Evolutionary conservation across 2,113 vertebrate genomes (phyloP), one percentile per base, ranked within the genome.

Genomic region (Nibea albiflora): DNA sequence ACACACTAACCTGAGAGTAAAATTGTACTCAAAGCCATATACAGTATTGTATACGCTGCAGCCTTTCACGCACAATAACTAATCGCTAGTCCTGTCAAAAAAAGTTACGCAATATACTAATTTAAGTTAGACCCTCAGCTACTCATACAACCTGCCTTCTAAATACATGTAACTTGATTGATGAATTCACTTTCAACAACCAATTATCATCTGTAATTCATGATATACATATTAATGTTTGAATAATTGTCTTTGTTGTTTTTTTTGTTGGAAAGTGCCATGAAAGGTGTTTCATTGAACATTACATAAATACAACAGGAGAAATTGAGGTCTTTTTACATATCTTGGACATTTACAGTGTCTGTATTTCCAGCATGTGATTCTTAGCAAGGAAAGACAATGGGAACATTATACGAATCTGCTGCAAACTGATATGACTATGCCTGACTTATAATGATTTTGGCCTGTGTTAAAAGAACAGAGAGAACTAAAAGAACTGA

Each of bases 1-100:
- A 91, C 87, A 92, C 77, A 92, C 87, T 89, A 93, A 92, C 94
- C 93, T 95, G 93, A 94, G 90, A 89, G 88, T 85, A 94, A 90
- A 89, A 88, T 69, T 81, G 71, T 90, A 88, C 85, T 88, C 90
- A 85, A 86, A 70, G 89, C 84, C 84, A 91, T 91, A 85, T 85
- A 91, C 87, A 88, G 62, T 84, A 80, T 22, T 84, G 84, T 86
- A 86, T 91, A 92, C 19, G 71, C 73, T 85, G 80, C 78, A 92
- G 83, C 87, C 88, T 86, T 85, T 78, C 89, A 85, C 68, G 20
- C 72, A 86, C 81, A 85, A 85, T 81, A 87, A 83, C 80, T 86
- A 85, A 85, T 78, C 56, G 88, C 72, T 56, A 84, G 66, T 81
- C 54, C 66, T 68, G 76, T 75, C 39, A 81, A 81, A 85, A 58